Conservation (phyloP, 2,888 invertebrate genomes). For the Spodoptera exigua region DNA sequence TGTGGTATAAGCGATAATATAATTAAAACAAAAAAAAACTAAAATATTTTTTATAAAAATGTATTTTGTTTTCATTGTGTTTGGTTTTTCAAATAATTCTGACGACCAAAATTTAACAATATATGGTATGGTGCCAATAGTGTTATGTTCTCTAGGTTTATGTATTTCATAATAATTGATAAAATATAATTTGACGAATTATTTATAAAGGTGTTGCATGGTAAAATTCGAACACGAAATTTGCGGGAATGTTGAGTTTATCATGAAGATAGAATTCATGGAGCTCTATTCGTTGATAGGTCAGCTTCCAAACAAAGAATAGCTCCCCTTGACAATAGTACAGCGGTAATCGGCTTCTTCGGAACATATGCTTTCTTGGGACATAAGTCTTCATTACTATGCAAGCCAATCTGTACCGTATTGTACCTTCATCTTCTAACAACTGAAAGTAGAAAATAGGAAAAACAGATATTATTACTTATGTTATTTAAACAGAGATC, state of each 20-base stretch:
- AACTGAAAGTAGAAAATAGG: slow-evolving; percentile 63
- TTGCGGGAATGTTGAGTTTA: slow-evolving; percentile 62
- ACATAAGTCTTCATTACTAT: slow-evolving; percentile 70
- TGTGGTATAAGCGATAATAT: no score
- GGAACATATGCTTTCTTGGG: slow-evolving; percentile 62
- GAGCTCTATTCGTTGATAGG: slow-evolving; percentile 66
- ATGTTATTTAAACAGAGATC: no score
- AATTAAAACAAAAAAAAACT: no score
- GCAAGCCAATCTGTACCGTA: slow-evolving; percentile 66
- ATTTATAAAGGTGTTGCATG: slow-evolving; percentile 58
- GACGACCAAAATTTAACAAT: no score
- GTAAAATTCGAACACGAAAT: slow-evolving; percentile 72
- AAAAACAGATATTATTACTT: no score
- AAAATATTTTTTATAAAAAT: no score
- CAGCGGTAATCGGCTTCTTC: slow-evolving; percentile 69
- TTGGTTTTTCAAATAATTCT: no score
- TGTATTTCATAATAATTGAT: no score
- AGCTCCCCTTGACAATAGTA: slow-evolving; percentile 77
- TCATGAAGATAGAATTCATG: slow-evolving; percentile 73
- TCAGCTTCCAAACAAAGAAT: slow-evolving; percentile 60
- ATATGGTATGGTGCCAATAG: no score
- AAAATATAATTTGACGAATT: background rate
- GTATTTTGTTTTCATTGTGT: no score
- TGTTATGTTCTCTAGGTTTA: no score
- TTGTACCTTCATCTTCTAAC: slow-evolving; percentile 61